phyloP scores from a whole-genome alignment of 1,140 invertebrate species.

The Chlorops oryzae region DNA sequence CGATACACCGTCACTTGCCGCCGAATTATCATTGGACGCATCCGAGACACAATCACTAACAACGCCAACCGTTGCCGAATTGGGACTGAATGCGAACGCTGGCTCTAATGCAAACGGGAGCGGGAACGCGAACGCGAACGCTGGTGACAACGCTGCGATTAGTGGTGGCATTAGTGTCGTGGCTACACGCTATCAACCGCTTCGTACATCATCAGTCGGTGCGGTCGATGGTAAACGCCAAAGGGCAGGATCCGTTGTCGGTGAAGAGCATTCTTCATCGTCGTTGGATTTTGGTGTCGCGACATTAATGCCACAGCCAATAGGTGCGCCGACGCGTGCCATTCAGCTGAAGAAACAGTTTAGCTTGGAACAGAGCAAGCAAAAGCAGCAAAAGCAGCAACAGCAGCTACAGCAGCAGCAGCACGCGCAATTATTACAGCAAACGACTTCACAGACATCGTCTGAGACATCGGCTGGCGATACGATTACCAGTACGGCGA shows the following conservation, averaged over 20 bases:
- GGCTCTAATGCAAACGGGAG: too few relatives aligned
- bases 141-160: not conserved
- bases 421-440: not conserved
- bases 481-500: too few relatives aligned
- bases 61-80: constrained; percentile 3
- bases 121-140: constrained; percentile 34
- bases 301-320: constrained; percentile 29
- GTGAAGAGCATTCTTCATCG: constrained; percentile 17
- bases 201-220: constrained; percentile 39
- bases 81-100: not conserved
- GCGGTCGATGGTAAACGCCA: constrained; percentile 32
- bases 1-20: constrained; percentile 42
- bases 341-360: constrained; percentile 47
- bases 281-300: constrained; percentile 34
- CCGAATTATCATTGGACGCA: constrained; percentile 41
- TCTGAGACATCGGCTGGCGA: not conserved
- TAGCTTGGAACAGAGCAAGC: constrained; percentile 45
- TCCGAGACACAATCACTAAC: constrained; percentile 19
- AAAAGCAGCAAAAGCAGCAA: constrained; percentile 15
- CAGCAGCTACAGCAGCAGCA: not conserved
- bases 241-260: constrained; percentile 23
- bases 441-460: not conserved
- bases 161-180: constrained; percentile 25
- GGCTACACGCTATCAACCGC: constrained; percentile 42
- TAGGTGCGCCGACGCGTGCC: constrained; percentile 35